These are phyloP conservation scores for Tringa solitaria DNA, from an alignment of 2,113 vertebrate species.

Conservation along the genomic window DNA sequence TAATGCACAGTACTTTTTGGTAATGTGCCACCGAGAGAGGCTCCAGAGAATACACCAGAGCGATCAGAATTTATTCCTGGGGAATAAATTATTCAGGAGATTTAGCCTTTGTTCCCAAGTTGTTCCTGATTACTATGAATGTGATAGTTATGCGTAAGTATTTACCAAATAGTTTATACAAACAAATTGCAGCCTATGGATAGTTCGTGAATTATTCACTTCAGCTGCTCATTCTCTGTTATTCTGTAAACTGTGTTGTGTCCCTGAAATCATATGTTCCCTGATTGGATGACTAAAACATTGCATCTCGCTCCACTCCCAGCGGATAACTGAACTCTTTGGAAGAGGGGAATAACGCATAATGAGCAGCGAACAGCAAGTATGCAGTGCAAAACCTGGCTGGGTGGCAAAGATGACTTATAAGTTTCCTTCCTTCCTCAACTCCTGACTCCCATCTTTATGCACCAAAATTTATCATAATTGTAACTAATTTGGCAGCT, in stretches of 20 bases:
- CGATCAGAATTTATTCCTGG: background rate
- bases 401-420: background rate
- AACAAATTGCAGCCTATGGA: background rate
- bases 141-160: background rate
- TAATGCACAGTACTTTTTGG: background rate
- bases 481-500: background rate
- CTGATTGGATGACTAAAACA: background rate
- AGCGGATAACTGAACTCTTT: background rate
- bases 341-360: background rate
- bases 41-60: background rate
- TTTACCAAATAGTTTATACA: constrained; percentile 48
- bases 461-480: background rate
- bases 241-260: background rate
- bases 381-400: background rate
- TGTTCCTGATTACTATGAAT: background rate
- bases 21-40: background rate
- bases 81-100: constrained; percentile 42
- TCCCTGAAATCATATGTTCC: background rate
- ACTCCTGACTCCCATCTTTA: background rate
- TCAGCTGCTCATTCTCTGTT: background rate
- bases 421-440: background rate
- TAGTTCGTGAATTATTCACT: constrained; percentile 18
- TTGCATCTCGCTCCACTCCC: background rate
- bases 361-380: background rate
- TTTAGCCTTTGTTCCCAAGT: constrained; percentile 13